Conservation (phyloP, 2,888 invertebrate species). For the Plebejus argus region DNA sequence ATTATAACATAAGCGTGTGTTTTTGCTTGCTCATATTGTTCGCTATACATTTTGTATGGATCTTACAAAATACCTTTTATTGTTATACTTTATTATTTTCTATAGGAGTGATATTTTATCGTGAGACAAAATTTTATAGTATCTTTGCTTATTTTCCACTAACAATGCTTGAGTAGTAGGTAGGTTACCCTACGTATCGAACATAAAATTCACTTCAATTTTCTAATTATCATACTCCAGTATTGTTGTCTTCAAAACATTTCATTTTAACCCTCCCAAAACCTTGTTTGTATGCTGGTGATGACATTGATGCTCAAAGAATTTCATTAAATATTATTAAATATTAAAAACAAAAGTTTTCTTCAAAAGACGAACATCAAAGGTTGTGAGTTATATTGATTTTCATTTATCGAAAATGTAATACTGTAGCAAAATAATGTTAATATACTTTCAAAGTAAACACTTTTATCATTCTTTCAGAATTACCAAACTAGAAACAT, state of each 20-base stretch:
- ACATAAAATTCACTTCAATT: neutral
- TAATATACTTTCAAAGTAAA: neutral
- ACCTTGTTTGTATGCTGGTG: neutral
- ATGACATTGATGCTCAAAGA: neutral
- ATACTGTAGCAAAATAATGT: neutral
- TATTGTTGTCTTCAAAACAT: neutral
- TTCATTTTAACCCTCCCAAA: neutral
- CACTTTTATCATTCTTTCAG: neutral
- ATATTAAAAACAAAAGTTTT: conserved; percentile 11
- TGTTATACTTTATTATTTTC: too few species aligned
- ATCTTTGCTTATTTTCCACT: too few species aligned
- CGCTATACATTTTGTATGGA: too few species aligned
- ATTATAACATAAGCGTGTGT: too few species aligned
- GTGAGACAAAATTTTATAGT: too few species aligned
- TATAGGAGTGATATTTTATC: too few species aligned
- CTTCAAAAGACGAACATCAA: neutral
- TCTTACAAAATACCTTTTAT: too few species aligned
- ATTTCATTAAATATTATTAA: conserved; percentile 14
- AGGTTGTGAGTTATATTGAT: neutral
- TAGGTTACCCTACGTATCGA: too few species aligned
- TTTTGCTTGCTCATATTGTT: too few species aligned
- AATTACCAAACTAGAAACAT: too few species aligned
- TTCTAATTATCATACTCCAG: neutral
- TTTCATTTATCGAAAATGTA: neutral
- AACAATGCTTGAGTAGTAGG: too few species aligned